Evolutionary conservation across 2,888 invertebrate genomes (phyloP).

Genomic region (Hermodice carunculata): DNA sequence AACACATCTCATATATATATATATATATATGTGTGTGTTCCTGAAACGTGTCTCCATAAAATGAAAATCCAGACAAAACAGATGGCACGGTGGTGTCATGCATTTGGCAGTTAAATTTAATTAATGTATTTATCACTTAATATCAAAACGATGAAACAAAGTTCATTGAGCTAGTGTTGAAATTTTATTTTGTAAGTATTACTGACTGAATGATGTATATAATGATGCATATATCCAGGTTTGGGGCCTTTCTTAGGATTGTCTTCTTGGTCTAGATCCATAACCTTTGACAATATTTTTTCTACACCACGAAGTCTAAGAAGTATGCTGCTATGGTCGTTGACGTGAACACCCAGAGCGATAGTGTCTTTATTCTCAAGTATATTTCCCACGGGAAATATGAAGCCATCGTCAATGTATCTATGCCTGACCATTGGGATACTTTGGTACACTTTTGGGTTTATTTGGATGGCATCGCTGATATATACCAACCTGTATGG

Average conservation of each 20-base stretch:
- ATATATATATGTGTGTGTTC: too few species aligned
- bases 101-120: too few species aligned
- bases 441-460: constrained; percentile 37
- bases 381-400: constrained; percentile 48
- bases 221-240: constrained; percentile 38
- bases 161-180: too few species aligned
- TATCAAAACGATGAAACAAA: too few species aligned
- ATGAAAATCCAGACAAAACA: too few species aligned
- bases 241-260: constrained; percentile 36
- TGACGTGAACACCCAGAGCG: constrained; percentile 47
- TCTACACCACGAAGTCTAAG: constrained; percentile 40
- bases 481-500: constrained; percentile 47
- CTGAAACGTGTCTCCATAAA: too few species aligned
- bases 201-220: constrained; percentile 44
- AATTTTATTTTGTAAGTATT: too few species aligned
- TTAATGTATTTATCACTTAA: too few species aligned
- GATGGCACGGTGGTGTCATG: too few species aligned
- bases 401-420: constrained; percentile 49
- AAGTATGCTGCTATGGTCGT: constrained; percentile 45
- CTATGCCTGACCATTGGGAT: constrained; percentile 43
- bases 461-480: constrained; percentile 42
- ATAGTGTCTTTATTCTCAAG: constrained; percentile 41
- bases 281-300: constrained; percentile 33
- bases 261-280: constrained; percentile 28
- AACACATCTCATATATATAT: too few species aligned